These are phyloP conservation scores for Anthopleura sola DNA, from an alignment of 64 coral and sea anemone genomes.

Conservation along the genomic window DNA sequence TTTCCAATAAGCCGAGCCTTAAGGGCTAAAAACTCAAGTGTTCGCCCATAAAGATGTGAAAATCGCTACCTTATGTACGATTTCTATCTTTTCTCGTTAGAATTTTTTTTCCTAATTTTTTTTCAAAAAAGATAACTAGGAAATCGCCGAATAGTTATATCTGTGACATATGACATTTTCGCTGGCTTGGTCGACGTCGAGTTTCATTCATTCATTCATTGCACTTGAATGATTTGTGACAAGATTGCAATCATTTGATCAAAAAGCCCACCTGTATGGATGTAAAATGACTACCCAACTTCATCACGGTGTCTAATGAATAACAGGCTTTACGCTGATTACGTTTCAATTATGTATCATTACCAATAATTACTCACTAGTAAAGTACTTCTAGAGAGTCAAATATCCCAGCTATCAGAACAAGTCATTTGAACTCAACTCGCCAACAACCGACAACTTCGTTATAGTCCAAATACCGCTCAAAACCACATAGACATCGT, in stretches of 20 bases:
- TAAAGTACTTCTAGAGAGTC: not conserved
- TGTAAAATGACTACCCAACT: slow-evolving; percentile 3
- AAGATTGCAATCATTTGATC: slow-evolving; percentile 10
- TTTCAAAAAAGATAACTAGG: not conserved
- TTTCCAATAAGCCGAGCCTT: not conserved
- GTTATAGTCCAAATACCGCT: not conserved
- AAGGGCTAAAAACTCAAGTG: not conserved
- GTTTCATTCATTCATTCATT: not conserved
- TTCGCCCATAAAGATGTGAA: not conserved
- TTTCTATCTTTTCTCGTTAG: not conserved
- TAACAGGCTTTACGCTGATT: not conserved
- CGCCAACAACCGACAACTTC: not conserved
- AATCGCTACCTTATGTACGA: not conserved
- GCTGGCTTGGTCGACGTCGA: not conserved
- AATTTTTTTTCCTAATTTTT: not conserved
- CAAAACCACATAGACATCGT: not conserved
- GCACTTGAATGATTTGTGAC: slow-evolving; percentile 1
- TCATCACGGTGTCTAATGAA: slow-evolving; percentile 1
- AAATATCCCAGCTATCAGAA: not conserved
- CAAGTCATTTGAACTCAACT: not conserved
- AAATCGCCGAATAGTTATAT: not conserved
- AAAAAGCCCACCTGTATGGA: not conserved
- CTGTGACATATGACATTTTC: not conserved
- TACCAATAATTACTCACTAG: slow-evolving; percentile 1
- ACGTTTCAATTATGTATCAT: slow-evolving; percentile 9